A percentile compares a stretch with the other conserved stretches of the same genome.
Conservation (phyloP, 1,140 invertebrate genomes). For the Steinernema khuongi region DNA sequence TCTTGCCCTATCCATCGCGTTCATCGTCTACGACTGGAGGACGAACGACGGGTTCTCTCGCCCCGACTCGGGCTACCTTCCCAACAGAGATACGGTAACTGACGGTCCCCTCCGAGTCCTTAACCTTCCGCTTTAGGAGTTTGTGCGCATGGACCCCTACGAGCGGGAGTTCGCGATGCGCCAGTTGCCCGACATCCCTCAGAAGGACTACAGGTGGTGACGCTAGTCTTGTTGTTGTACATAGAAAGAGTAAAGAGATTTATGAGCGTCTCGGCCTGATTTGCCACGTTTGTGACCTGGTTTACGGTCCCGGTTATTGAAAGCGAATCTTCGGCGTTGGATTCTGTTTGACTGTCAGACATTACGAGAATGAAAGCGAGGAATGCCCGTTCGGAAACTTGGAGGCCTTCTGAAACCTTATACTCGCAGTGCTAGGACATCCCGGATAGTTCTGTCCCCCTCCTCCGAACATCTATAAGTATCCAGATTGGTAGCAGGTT, state of each 20-base stretch:
- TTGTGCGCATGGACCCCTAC: background rate
- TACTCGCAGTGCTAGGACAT: too few relatives aligned
- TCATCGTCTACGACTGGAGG: background rate
- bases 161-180: constrained; percentile 22
- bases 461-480: too few relatives aligned
- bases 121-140: background rate
- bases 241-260: constrained; percentile 12
- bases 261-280: too few relatives aligned
- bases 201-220: background rate
- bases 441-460: too few relatives aligned
- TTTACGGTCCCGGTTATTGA: too few relatives aligned
- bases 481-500: too few relatives aligned
- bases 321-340: too few relatives aligned
- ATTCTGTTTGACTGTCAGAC: too few relatives aligned
- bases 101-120: background rate
- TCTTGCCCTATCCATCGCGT: constrained; percentile 23
- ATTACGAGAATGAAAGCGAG: too few relatives aligned
- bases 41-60: background rate
- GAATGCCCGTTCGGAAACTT: too few relatives aligned
- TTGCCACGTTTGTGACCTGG: too few relatives aligned
- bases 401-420: too few relatives aligned
- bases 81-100: constrained; percentile 6
- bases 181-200: constrained; percentile 23
- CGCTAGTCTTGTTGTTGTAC: background rate
- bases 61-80: background rate